Percentiles rank a stretch among this genome's conserved stretches.
Evolutionary conservation across 2,888 invertebrate genomes (phyloP).

Genomic region (Thymelicus sylvestris): DNA sequence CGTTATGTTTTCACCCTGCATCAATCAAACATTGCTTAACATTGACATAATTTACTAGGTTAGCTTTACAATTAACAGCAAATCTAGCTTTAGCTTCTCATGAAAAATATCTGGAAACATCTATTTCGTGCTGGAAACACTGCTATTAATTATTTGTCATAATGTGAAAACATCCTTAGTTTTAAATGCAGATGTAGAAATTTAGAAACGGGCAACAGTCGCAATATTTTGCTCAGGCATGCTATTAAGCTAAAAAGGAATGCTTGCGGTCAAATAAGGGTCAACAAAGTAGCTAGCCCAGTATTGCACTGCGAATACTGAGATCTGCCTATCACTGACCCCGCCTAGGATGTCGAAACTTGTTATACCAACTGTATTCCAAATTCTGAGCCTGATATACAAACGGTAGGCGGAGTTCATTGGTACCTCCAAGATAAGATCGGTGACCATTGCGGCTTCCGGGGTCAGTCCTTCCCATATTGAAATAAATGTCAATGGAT

Average conservation of each 20-base stretch:
- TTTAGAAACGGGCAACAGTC: conserved; percentile 9
- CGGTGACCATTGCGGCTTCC: neutral
- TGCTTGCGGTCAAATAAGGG: conserved; percentile 23
- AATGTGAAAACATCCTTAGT: conserved; percentile 6
- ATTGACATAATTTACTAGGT: too few relatives aligned
- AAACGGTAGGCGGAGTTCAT: neutral
- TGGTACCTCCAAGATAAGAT: conserved; percentile 7
- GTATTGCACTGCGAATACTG: neutral
- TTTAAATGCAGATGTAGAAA: neutral
- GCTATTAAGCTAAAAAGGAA: conserved; percentile 36
- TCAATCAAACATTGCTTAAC: too few relatives aligned
- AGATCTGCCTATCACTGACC: conserved; percentile 32
- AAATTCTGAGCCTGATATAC: conserved; percentile 7
- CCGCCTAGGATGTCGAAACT: conserved; percentile 25
- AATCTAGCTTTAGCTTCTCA: too few relatives aligned
- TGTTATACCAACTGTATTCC: conserved; percentile 3
- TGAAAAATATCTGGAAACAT: too few relatives aligned
- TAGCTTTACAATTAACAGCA: too few relatives aligned
- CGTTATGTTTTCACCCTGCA: too few relatives aligned
- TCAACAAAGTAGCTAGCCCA: conserved; percentile 29
- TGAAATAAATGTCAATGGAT: conserved; percentile 20
- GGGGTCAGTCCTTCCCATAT: conserved; percentile 14
- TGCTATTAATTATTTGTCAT: neutral
- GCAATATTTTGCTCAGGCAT: conserved; percentile 32
- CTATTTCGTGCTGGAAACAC: too few relatives aligned